Evolutionary conservation across 92 coral and sea anemone species (phyloP).

Genomic region (Heteractis magnifica): DNA sequence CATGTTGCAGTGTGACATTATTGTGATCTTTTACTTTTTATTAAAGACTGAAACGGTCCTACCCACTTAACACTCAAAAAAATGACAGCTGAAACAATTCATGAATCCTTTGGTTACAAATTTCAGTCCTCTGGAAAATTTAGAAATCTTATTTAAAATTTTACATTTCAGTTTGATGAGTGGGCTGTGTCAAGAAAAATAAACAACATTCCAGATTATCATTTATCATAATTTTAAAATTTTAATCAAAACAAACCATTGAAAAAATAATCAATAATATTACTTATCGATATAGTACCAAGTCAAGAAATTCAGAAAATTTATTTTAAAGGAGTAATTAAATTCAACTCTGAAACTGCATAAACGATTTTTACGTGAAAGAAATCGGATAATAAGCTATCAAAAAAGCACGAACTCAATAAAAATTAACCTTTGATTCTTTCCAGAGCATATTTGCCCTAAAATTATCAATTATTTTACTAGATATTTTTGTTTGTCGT

Average conservation of each 20-base stretch:
- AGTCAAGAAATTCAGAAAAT: background rate
- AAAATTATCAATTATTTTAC: background rate
- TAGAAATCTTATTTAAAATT: slow-evolving; percentile 2
- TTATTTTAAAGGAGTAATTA: background rate
- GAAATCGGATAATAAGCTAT: background rate
- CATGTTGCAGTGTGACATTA: background rate
- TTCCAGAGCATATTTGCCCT: background rate
- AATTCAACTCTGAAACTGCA: background rate
- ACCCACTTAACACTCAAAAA: background rate
- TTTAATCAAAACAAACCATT: background rate
- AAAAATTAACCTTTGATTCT: slow-evolving; percentile 7
- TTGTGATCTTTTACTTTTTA: background rate
- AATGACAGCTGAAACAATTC: background rate
- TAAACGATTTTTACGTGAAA: background rate
- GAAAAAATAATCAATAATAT: background rate
- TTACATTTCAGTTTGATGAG: background rate
- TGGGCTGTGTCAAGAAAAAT: background rate
- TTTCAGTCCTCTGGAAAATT: background rate
- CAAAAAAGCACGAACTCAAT: background rate
- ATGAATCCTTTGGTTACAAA: background rate
- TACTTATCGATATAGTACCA: background rate
- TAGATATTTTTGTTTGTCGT: background rate
- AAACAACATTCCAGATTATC: background rate
- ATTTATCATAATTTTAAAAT: background rate
- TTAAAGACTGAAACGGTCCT: background rate